Conservation (phyloP, 2,797 vertebrate genomes). For the Poecilia wingei region DNA sequence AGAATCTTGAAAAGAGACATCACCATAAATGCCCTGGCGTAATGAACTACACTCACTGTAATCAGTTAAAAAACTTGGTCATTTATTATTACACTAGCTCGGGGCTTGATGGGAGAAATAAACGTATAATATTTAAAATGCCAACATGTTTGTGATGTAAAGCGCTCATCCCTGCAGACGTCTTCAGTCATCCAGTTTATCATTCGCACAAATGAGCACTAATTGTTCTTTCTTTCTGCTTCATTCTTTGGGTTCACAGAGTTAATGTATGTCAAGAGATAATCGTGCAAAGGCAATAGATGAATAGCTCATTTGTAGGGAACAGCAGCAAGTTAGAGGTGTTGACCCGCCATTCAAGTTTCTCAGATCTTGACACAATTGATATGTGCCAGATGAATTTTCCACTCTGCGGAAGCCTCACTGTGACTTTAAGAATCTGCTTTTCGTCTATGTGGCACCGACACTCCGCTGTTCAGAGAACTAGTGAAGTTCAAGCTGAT, state of each 20-base stretch:
- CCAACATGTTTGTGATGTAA: conserved; percentile 30
- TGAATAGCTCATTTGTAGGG: neutral
- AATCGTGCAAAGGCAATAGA: neutral
- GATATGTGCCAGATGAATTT: neutral
- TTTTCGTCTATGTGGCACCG: neutral
- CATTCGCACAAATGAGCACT: conserved; percentile 1
- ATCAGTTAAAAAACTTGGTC: conserved; percentile 11
- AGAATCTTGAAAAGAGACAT: conserved; percentile 30
- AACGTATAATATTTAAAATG: conserved; percentile 21
- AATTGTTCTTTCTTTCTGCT: conserved; percentile 16
- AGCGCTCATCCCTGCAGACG: conserved; percentile 17
- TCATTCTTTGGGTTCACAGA: conserved; percentile 43
- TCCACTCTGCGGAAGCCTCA: neutral
- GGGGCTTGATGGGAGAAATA: conserved; percentile 19
- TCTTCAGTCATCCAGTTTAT: conserved; percentile 25
- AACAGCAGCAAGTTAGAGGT: neutral
- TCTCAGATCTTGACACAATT: neutral
- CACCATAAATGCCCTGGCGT: conserved; percentile 20
- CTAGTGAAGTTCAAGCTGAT: neutral
- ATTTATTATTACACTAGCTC: conserved; percentile 31
- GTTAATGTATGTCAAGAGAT: conserved; percentile 54
- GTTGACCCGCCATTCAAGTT: neutral
- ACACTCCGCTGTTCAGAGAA: neutral
- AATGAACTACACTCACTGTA: conserved; percentile 23
- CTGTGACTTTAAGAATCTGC: neutral